Conservation (phyloP, 2,797 vertebrate species). For the Etheostoma nigrum region DNA sequence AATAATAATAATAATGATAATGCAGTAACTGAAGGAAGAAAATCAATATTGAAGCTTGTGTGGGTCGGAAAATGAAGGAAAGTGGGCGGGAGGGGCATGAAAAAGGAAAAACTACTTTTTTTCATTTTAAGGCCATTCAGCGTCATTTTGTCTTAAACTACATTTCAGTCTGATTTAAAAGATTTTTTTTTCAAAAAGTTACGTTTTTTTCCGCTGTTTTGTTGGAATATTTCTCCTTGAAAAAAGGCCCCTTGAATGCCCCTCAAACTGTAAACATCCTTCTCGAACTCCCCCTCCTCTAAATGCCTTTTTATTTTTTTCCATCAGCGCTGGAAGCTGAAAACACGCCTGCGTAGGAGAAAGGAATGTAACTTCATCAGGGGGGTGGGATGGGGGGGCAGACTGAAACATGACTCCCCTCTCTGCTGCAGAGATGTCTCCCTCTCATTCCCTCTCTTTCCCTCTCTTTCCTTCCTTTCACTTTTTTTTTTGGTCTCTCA, state of each 20-base stretch:
- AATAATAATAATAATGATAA: no score
- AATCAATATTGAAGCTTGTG: not conserved
- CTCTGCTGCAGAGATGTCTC: not conserved
- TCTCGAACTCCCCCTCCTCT: not conserved
- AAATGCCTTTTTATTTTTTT: not conserved
- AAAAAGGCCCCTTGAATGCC: not conserved
- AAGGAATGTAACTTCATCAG: not conserved
- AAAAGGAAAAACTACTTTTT: not conserved
- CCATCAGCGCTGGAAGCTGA: not conserved
- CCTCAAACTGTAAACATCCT: not conserved
- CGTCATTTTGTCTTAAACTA: no score
- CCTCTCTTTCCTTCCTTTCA: no score
- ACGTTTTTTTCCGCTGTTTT: no score
- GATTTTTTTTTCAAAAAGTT: not conserved
- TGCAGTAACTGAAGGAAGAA: not conserved
- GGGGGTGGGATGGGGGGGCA: not conserved
- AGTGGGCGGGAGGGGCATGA: not conserved
- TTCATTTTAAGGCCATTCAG: not conserved
- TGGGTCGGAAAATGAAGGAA: not conserved
- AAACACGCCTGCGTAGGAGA: not conserved
- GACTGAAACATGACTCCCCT: conserved; percentile 29
- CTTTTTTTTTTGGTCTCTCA: not conserved
- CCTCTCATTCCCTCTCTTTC: no score
- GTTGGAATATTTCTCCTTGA: not conserved
- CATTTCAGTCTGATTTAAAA: not conserved